Evolutionary conservation across 2,113 vertebrate genomes (phyloP).

Genomic region (Melozone crissalis): DNA sequence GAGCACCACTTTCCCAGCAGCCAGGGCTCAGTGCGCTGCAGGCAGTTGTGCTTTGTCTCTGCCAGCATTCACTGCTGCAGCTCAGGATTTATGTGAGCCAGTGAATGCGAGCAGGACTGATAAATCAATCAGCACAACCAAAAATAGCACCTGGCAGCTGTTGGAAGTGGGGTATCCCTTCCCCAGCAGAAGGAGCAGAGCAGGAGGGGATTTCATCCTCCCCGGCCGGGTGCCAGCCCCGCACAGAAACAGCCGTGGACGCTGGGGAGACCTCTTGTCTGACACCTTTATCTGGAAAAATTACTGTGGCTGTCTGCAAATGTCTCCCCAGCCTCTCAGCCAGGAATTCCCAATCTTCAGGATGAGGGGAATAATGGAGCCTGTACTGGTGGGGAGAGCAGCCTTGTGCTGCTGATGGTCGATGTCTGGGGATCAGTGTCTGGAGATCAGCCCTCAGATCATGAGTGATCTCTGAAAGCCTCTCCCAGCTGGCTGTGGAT

Average conservation of each 20-base stretch:
- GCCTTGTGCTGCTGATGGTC: background rate
- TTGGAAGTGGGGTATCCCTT: slow-evolving; percentile 31
- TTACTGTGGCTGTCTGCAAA: slow-evolving; percentile 7
- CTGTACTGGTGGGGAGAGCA: background rate
- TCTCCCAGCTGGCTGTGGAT: background rate
- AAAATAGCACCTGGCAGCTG: slow-evolving; percentile 11
- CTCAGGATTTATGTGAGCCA: background rate
- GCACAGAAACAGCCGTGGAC: background rate
- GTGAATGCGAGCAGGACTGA: background rate
- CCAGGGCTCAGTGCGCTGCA: background rate
- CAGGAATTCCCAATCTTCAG: background rate
- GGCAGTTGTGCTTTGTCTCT: background rate
- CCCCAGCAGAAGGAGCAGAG: background rate
- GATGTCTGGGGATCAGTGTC: background rate
- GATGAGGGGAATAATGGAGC: background rate
- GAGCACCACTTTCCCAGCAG: background rate
- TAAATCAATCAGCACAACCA: slow-evolving; percentile 43
- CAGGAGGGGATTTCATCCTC: background rate
- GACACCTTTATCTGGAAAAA: slow-evolving; percentile 49
- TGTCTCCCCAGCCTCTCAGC: background rate
- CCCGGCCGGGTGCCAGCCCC: background rate
- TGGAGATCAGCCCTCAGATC: background rate
- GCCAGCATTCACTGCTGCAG: background rate
- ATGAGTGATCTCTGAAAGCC: background rate
- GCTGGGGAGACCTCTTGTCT: background rate